Evolutionary conservation across 2,888 invertebrate genomes (phyloP).

Genomic region (Epistrophe eligans): DNA sequence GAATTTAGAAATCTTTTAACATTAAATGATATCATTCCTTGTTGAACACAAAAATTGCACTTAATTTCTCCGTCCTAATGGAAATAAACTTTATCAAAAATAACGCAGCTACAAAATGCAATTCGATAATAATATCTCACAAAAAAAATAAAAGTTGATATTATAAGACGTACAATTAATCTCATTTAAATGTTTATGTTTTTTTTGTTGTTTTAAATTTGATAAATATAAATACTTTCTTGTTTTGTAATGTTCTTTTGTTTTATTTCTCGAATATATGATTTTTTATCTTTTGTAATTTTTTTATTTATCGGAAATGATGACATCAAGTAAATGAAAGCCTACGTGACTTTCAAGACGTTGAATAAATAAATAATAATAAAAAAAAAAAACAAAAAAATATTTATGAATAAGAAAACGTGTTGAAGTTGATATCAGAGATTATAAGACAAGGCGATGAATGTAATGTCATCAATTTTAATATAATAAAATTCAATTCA

Average conservation of each 20-base stretch:
- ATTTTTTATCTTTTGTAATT: background rate
- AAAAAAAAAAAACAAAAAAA: background rate
- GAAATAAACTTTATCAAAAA: too few species aligned
- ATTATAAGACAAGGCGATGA: background rate
- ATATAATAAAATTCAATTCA: background rate
- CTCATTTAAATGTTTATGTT: too few species aligned
- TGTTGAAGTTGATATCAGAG: background rate
- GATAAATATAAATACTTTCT: background rate
- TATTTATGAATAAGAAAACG: constrained; percentile 11
- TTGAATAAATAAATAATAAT: constrained; percentile 18
- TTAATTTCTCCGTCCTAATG: too few species aligned
- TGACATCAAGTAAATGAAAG: constrained; percentile 42
- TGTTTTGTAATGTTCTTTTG: constrained; percentile 24
- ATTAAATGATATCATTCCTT: too few species aligned
- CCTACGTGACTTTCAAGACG: constrained; percentile 60
- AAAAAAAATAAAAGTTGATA: too few species aligned
- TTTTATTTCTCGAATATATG: constrained; percentile 42
- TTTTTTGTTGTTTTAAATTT: too few species aligned
- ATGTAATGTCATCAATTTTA: constrained; percentile 1
- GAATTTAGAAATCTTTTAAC: too few species aligned
- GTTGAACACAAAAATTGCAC: too few species aligned
- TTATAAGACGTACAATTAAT: too few species aligned
- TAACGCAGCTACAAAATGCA: too few species aligned
- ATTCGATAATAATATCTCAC: too few species aligned
- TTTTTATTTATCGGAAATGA: constrained; percentile 57